phyloP scores from a whole-genome alignment of 1,140 invertebrate genomes.

The Ostrea denselamellosa region DNA sequence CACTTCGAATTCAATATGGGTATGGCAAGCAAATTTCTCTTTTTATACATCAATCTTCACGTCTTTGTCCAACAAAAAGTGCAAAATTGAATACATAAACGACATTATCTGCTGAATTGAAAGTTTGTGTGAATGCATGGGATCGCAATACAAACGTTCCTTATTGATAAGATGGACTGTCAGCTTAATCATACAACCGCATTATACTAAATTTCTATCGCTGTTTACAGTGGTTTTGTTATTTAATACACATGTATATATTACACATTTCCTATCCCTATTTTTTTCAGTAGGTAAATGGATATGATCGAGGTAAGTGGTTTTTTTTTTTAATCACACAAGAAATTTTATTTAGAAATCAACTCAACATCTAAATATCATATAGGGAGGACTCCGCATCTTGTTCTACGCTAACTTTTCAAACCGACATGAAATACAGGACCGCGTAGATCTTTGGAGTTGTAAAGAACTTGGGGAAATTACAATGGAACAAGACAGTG shows the following conservation, averaged over 20 bases:
- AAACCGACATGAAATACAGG: too few species aligned
- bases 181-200: neutral
- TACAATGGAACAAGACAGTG: neutral
- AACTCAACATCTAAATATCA: too few species aligned
- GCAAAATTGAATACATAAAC: neutral
- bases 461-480: too few species aligned
- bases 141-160: neutral
- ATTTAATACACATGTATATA: neutral
- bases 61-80: neutral
- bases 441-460: too few species aligned
- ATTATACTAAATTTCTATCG: neutral
- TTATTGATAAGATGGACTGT: neutral
- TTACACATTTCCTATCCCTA: neutral
- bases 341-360: too few species aligned
- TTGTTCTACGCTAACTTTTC: too few species aligned
- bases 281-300: neutral
- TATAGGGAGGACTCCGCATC: too few species aligned
- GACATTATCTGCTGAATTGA: neutral
- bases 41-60: neutral
- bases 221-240: slow-evolving; percentile 7
- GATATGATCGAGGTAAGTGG: neutral
- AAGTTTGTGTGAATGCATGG: slow-evolving; percentile 4
- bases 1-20: neutral
- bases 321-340: too few species aligned
- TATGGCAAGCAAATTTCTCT: neutral